Base-by-base conservation (phyloP, 1,140 invertebrate species). In the Saccostrea echinata region DNA sequence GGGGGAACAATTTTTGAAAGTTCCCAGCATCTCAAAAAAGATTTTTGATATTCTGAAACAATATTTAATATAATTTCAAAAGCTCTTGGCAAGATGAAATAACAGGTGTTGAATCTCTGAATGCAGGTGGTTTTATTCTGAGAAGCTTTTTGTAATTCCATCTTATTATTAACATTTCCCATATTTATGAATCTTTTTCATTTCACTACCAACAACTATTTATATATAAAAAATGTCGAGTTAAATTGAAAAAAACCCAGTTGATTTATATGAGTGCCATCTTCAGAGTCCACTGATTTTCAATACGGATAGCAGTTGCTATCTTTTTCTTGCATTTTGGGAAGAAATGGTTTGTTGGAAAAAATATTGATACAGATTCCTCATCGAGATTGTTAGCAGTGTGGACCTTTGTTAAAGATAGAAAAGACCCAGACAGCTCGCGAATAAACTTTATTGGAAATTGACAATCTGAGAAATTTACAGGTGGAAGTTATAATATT, bases 391-490 rank as follows among this genome's bases (percentile, higher is more conserved):
- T 61, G 18, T 61, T 30, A 76, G 68, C 68, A 30, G 24, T 3
- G 27, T 76, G 30, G 30, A 76, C 68, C 68, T 76, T 76, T 76
- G 68, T 76, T 27, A 30, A 33, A 27, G 68, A 33, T 30, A 76
- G 12, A 76, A 76, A 16, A 16, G 3, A 12, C 68, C 16, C 11
- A 33, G 68, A 76, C 68, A 16, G 16, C 68, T 76, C 27, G 11
- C 27, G 55, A 11, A 33, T 76, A 76, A 76, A 76, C 11, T 76
- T 76, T 33, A 76, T 76, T 76, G 68, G 68, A 76, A 76, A 76
- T 76, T 76, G 68, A 76, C 68, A 76, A 33, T 76, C 68, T 76
- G 68, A 76, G 68, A 76, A 76, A 76, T 76, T 76, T 76, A 76
- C 68, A 76, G 68, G 68, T 76, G 68, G 68, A 76, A 76, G 68